Evolutionary conservation across 2,113 vertebrate genomes (phyloP).

Genomic region (Tympanuchus pallidicinctus): DNA sequence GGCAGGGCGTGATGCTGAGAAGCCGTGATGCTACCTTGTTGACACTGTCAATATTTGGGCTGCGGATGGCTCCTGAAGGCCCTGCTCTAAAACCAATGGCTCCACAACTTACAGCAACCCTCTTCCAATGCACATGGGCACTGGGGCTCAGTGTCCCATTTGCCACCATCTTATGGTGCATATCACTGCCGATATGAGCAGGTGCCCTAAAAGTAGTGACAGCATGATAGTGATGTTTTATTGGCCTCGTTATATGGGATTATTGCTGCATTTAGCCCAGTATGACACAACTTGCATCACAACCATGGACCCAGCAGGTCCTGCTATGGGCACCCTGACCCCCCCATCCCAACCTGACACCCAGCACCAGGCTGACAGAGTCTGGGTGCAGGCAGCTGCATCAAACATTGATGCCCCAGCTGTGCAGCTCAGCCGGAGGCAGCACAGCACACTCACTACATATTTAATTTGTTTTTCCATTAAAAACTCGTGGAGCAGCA

Average conservation of each 20-base stretch:
- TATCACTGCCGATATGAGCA: neutral
- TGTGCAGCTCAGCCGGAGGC: neutral
- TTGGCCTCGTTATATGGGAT: neutral
- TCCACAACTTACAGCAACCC: neutral
- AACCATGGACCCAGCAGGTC: fast-evolving
- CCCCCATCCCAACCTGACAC: neutral
- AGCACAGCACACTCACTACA: neutral
- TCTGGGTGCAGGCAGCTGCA: neutral
- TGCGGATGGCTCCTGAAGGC: neutral
- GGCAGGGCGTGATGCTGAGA: neutral
- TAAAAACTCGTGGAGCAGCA: conserved; percentile 15
- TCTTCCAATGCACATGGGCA: too few species aligned
- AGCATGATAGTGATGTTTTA: neutral
- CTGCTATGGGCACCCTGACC: neutral
- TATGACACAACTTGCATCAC: fast-evolving
- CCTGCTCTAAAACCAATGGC: neutral
- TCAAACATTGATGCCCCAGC: conserved; percentile 30
- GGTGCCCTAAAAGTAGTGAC: neutral
- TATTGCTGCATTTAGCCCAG: neutral
- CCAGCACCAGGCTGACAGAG: neutral
- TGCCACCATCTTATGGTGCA: neutral
- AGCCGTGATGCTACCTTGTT: fast-evolving
- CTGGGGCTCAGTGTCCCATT: neutral
- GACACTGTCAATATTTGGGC: neutral
- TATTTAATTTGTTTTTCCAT: conserved; percentile 33